Conservation (phyloP, 2,888 invertebrate genomes). For the Elysia crispata region DNA sequence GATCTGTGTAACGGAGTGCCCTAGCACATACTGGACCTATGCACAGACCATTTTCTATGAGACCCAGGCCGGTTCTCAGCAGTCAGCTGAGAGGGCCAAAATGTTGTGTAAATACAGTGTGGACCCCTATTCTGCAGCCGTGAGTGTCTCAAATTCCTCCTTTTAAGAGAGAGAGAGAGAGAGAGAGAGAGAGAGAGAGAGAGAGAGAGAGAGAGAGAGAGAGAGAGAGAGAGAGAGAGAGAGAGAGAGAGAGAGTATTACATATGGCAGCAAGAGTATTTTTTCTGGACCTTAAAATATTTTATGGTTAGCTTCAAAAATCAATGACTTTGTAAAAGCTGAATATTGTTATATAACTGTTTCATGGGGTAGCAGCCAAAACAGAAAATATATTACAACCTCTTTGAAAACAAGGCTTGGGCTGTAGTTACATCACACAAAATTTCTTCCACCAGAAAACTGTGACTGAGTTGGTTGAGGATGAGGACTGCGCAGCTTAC, state of each 20-base stretch:
- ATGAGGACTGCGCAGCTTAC: conserved; percentile 84
- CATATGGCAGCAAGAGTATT: too few relatives aligned
- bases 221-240: conserved; percentile 11
- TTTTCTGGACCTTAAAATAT: too few relatives aligned
- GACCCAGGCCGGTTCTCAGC: conserved; percentile 33
- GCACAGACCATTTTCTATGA: conserved; percentile 59
- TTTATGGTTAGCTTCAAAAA: too few relatives aligned
- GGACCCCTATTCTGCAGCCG: conserved; percentile 42
- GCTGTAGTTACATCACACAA: too few relatives aligned
- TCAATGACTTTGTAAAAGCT: not conserved
- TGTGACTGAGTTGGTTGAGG: conserved; percentile 43
- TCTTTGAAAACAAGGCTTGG: too few relatives aligned
- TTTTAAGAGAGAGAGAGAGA: not conserved
- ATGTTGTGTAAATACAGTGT: conserved; percentile 82
- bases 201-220: conserved; percentile 20
- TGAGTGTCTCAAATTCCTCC: conserved; percentile 11
- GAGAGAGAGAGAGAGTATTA: conserved; percentile 1
- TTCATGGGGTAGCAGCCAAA: too few relatives aligned
- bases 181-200: conserved; percentile 20
- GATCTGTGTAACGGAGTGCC: conserved; percentile 86
- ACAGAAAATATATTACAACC: too few relatives aligned
- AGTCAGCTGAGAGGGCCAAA: conserved; percentile 66
- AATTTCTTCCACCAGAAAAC: conserved; percentile 40
- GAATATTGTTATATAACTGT: not conserved
- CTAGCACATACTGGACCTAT: conserved; percentile 76